phyloP scores from a whole-genome alignment of 1,140 invertebrate genomes.

The Heliconius hermathena region DNA sequence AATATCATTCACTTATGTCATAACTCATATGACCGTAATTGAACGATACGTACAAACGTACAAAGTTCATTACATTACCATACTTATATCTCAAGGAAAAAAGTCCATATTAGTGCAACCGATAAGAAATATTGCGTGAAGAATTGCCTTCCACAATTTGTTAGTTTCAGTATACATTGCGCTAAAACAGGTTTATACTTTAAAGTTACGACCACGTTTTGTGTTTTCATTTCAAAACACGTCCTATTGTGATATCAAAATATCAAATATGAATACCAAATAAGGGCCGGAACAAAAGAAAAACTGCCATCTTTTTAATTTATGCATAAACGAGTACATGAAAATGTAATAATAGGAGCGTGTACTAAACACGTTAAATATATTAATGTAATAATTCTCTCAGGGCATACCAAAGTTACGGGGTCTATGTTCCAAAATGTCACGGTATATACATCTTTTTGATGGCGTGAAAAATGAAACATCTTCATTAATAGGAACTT shows the following conservation, averaged over 20 bases:
- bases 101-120: constrained; percentile 56
- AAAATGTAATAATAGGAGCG: constrained; percentile 80
- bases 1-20: constrained; percentile 80
- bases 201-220: constrained; percentile 68
- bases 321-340: constrained; percentile 80
- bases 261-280: constrained; percentile 81
- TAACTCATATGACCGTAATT: constrained; percentile 81
- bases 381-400: constrained; percentile 78
- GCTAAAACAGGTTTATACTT: constrained; percentile 77
- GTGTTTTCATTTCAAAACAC: constrained; percentile 71
- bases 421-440: constrained; percentile 78
- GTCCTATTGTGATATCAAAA: constrained; percentile 78
- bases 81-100: constrained; percentile 58
- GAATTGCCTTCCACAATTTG: constrained; percentile 80
- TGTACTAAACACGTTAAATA: too few species aligned
- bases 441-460: constrained; percentile 75
- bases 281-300: constrained; percentile 80
- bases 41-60: constrained; percentile 52
- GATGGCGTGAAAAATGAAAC: constrained; percentile 69
- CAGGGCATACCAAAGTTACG: constrained; percentile 59
- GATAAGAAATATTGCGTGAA: constrained; percentile 71
- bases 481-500: constrained; percentile 59
- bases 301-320: constrained; percentile 79
- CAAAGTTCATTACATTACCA: constrained; percentile 57
- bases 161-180: constrained; percentile 77